Evolutionary conservation across 2,888 invertebrate genomes (phyloP).

Genomic region (Orchesellides sinensis): DNA sequence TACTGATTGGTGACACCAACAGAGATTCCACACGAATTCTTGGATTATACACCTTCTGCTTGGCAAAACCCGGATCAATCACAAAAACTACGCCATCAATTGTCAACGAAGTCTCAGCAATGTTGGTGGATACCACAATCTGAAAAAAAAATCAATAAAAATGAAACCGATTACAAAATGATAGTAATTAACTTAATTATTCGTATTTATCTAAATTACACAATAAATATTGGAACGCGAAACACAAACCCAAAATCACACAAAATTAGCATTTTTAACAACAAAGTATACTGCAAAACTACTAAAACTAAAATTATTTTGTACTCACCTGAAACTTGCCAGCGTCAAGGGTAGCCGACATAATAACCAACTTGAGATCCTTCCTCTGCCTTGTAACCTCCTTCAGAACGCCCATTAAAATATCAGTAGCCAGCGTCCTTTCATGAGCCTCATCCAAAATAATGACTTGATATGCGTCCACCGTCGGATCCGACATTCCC

Average conservation of each 20-base stretch:
- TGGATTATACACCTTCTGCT: slow-evolving; percentile 97
- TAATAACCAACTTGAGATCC: slow-evolving; percentile 97
- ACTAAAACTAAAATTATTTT: too few species aligned
- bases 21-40: slow-evolving; percentile 96
- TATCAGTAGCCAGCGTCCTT: slow-evolving; percentile 97
- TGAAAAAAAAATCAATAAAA: slow-evolving; percentile 15
- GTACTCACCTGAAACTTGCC: slow-evolving; percentile 93
- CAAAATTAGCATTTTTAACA: too few species aligned
- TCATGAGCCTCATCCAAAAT: slow-evolving; percentile 99
- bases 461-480: slow-evolving; percentile 96
- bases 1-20: slow-evolving; percentile 98
- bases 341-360: slow-evolving; percentile 99
- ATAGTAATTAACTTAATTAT: too few species aligned
- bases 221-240: too few species aligned
- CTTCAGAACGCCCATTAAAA: slow-evolving; percentile 98
- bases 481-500: slow-evolving; percentile 99
- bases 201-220: too few species aligned
- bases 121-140: slow-evolving; percentile 98
- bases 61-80: slow-evolving; percentile 99
- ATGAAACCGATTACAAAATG: too few species aligned
- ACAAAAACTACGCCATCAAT: slow-evolving; percentile 99
- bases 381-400: slow-evolving; percentile 95
- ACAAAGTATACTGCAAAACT: too few species aligned
- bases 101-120: slow-evolving; percentile 98
- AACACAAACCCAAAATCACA: too few species aligned